Base-by-base conservation (phyloP, 1,140 invertebrate genomes). In the Nephila pilipes region DNA sequence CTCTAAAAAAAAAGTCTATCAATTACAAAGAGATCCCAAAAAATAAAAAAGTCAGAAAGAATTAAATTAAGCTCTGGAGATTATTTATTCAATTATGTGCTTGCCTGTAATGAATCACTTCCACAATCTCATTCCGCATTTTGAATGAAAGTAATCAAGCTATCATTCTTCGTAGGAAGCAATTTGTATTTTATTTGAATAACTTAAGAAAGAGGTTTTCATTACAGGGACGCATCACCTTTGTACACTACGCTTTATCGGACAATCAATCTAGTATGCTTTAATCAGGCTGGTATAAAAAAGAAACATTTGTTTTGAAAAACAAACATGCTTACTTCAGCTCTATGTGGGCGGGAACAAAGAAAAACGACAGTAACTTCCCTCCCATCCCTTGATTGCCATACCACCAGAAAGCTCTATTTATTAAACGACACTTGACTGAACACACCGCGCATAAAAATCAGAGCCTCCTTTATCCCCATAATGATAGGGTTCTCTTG, bases 401-500 rank as follows among this genome's bases (percentile, higher is more conserved):
- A 55, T 57, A 29, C 79, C 12, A 32, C 79, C 60, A 63, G 18
- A 20, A 14, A 54, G 80, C 20, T 25, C 38, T 83, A 54, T 63
- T 87, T 87, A 87, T 63, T 63, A 58, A 63, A 55, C 85, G 85
- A 87, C 85, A 87, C n/a, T 87, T 63, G 85, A 20, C 12, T n/a
- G 85, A 87, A 87, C 85, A 38, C 85, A 38, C 57, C 29, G n/a
- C 63, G 85, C 57, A 87, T 87, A 63, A 60, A 38, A 63, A 87
- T 87, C 85, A 87, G 29, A 60, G 29, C 22, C n/a, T 87, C 85
- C 32, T 87, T 87, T 60, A 60, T 60, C 18, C 55, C 12, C 29
- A 87, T 87, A 87, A 87, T 87, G 85, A 87, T 58, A 87, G 55
- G 46, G 58, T 25, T 87, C 85, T 36, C 57, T 87, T 87, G 85